These are phyloP conservation scores for Alectura lathami DNA, from an alignment of 2,113 vertebrate species.

Conservation along the genomic window DNA sequence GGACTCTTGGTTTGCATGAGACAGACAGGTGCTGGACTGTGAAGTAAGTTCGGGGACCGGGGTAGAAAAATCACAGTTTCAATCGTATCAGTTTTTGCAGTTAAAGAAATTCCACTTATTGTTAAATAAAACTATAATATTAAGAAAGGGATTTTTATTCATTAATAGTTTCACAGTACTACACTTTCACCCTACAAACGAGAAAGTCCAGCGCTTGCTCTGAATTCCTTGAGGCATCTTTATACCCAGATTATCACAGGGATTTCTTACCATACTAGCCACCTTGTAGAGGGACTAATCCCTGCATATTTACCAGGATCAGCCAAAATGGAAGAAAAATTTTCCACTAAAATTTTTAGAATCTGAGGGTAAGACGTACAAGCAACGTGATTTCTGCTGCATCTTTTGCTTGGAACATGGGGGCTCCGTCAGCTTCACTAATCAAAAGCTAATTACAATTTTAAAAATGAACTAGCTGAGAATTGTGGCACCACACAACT, in stretches of 20 bases:
- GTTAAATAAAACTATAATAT: background rate
- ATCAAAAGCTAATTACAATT: constrained; percentile 5
- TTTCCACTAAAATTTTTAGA: background rate
- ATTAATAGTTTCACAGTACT: background rate
- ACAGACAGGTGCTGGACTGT: background rate
- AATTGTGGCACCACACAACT: background rate
- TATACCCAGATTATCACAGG: background rate
- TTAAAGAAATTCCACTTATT: background rate
- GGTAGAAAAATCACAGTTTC: background rate
- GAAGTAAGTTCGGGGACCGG: background rate
- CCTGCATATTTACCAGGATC: background rate
- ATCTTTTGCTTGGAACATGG: background rate
- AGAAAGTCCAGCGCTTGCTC: background rate
- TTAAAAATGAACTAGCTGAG: background rate
- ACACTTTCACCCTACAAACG: background rate
- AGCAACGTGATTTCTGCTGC: background rate
- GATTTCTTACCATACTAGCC: background rate
- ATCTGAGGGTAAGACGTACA: background rate
- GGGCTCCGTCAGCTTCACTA: background rate
- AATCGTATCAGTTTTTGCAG: background rate
- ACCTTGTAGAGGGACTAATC: background rate
- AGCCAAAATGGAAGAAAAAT: background rate
- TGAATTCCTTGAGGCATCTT: background rate
- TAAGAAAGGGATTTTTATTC: background rate
- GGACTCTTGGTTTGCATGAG: background rate